Conservation (phyloP, 2,113 vertebrate genomes). For the Sphaerodactylus townsendi region DNA sequence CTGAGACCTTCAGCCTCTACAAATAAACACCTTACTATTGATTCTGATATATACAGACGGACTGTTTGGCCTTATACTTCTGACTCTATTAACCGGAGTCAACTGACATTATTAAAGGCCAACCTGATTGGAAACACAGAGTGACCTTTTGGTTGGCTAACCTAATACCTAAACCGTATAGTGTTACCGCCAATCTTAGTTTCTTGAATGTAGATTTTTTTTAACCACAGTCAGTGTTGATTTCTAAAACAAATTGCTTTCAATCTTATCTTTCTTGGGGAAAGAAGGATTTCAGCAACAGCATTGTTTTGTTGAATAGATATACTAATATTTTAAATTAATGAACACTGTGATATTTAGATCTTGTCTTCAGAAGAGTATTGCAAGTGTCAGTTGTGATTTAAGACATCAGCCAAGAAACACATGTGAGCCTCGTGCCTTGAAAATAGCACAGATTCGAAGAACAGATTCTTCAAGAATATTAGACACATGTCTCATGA, state of each 20-base stretch:
- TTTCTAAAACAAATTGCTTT: not conserved
- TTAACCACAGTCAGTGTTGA: not conserved
- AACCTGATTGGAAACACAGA: not conserved
- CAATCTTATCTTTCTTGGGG: not conserved
- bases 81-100: not conserved
- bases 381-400: not conserved
- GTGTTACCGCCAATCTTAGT: not conserved
- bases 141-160: slow-evolving; percentile 1
- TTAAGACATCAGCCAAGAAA: not conserved
- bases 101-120: slow-evolving; percentile 1
- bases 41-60: not conserved
- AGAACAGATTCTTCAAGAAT: too few species aligned
- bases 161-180: not conserved
- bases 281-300: not conserved
- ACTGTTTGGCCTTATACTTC: not conserved
- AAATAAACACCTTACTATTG: not conserved
- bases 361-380: not conserved
- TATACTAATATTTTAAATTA: not conserved
- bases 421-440: too few species aligned
- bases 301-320: not conserved
- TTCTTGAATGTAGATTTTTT: not conserved
- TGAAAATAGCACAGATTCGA: too few species aligned
- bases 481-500: too few species aligned
- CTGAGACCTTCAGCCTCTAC: not conserved
- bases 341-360: not conserved